phyloP scores from a whole-genome alignment of 2,113 vertebrate species.

The Brachirus orientalis region DNA sequence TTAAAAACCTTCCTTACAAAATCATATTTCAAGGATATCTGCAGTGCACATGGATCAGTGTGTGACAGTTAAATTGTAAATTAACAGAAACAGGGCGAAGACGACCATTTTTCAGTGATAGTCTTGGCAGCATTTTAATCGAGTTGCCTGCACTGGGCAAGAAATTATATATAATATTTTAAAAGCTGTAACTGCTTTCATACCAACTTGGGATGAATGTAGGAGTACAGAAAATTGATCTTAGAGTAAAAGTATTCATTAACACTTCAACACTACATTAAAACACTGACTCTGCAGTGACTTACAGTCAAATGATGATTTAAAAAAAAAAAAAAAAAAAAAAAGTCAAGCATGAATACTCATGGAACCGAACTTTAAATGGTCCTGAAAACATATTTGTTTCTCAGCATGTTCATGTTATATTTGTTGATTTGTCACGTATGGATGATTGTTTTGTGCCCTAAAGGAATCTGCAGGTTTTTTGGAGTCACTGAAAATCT shows the following conservation, averaged over 20 bases:
- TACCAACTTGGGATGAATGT: too few relatives aligned
- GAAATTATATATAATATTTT: neutral
- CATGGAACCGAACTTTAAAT: neutral
- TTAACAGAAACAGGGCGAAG: neutral
- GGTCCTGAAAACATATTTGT: conserved; percentile 3
- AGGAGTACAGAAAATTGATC: too few relatives aligned
- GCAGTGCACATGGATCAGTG: neutral
- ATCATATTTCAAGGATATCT: neutral
- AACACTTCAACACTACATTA: too few relatives aligned
- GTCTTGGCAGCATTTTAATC: conserved; percentile 14
- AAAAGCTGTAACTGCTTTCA: too few relatives aligned
- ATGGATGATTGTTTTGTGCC: conserved; percentile 14
- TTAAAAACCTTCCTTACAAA: neutral
- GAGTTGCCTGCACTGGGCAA: neutral
- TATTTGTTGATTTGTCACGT: conserved; percentile 34
- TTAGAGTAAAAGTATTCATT: too few relatives aligned
- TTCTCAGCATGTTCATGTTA: conserved; percentile 21
- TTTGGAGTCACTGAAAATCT: conserved; percentile 30
- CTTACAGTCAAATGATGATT: neutral
- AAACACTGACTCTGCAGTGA: too few relatives aligned
- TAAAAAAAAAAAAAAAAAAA: too few relatives aligned
- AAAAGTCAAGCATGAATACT: too few relatives aligned
- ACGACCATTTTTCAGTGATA: neutral
- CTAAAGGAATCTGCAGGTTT: conserved; percentile 28
- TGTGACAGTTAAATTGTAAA: neutral